phyloP scores from a whole-genome alignment of 2,797 vertebrate species.

The Columba guinea region DNA sequence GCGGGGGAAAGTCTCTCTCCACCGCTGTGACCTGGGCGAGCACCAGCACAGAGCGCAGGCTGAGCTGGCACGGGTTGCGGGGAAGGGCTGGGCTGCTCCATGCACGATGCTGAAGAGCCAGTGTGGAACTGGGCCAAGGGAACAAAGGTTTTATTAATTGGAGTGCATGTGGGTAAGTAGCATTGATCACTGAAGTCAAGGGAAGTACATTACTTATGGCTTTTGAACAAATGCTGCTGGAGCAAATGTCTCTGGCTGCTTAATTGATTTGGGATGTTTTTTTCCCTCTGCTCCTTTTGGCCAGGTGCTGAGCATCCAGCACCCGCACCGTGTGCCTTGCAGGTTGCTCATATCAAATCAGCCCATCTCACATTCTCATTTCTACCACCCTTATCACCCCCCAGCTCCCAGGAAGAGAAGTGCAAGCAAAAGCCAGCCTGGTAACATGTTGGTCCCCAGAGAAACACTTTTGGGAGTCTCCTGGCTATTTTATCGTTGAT shows the following conservation, averaged over 20 bases:
- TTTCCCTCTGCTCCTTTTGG: background rate
- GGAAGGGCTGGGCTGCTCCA: background rate
- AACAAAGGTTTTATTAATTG: constrained; percentile 5
- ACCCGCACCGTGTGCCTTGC: background rate
- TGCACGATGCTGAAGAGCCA: background rate
- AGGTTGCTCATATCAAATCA: background rate
- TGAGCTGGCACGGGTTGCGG: background rate
- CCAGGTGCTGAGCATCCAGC: background rate
- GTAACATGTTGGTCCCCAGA: background rate
- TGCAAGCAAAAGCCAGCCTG: background rate
- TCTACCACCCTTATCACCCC: background rate
- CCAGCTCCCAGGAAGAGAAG: background rate
- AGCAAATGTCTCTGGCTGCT: background rate
- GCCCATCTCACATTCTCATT: background rate
- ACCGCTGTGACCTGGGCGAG: background rate
- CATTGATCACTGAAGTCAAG: constrained; percentile 7
- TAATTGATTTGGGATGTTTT: background rate
- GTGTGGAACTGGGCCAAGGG: background rate
- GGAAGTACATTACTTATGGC: background rate
- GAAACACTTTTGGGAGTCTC: background rate
- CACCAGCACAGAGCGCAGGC: accelerated
- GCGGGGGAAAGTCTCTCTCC: background rate
- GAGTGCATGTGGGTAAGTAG: background rate
- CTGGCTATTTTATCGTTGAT: background rate
- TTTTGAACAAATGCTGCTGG: constrained; percentile 9